Base-by-base conservation (phyloP, 2,888 invertebrate genomes). In the Strigamia transsilvanica region DNA sequence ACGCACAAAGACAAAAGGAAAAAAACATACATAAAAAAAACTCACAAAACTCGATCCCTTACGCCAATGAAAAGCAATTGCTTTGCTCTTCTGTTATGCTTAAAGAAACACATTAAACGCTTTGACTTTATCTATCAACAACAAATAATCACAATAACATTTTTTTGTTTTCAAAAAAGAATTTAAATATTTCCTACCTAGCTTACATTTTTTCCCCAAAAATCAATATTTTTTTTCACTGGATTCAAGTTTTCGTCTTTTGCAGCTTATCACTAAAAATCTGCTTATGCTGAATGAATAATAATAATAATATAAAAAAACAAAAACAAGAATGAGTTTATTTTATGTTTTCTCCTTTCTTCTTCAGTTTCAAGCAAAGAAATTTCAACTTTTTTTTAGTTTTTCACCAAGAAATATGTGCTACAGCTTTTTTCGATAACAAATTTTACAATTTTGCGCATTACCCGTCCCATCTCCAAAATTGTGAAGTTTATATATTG, bases 61-160 rank as follows among this genome's bases (percentile, higher is more conserved):
- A 18, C 61, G 21, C 23, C 61, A 18, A 66, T 66, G 61, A 66
- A 66, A 66, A 66, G 61, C 61, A 66, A 66, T 66, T 66, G 61
- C 61, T 23, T 66, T 21, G 61, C 61, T 66, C 61, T 23, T 66
- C 61, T 66, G 18, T 9, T 66, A 66, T 66, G 21, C 61, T 66
- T 6, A 66, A 66, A 66, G 21, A 66, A 66, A 12, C 10, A 0
- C 12, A n/a, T 12, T 0, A 66, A n/a, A n/a, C 23, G 61, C 9
- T 23, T 21, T 66, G 23, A 66, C 61, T 66, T 66, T 1, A 21
- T 21, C 6, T 21, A 23, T 66, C 61, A 66, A 13, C 46, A 46
- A 27, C 27, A 27, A 27, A n/a, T n/a, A 15, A 13, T 46, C 12
- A 46, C 4, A 13, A 10, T 46, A 46, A 46, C 46, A 46, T 13